Conservation (phyloP, 2,888 invertebrate genomes). For the Trichopria drosophilae region DNA sequence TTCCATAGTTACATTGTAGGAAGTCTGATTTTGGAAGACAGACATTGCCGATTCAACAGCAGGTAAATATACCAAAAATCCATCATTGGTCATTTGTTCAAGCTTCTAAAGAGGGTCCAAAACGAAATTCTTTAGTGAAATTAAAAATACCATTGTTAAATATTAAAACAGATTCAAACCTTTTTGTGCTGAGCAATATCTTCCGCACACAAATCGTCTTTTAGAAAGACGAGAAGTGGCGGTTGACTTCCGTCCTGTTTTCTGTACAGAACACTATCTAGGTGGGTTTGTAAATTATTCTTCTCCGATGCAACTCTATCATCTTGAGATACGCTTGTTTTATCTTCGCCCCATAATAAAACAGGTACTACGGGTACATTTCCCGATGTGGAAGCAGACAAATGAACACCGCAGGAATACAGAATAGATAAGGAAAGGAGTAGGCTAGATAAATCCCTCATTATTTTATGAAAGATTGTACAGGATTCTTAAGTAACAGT, state of each 20-base stretch:
- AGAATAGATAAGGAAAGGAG: too few relatives aligned
- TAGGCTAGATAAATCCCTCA: too few relatives aligned
- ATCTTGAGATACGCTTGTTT: conserved; percentile 18
- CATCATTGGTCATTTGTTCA: conserved; percentile 49
- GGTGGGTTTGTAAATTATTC: conserved; percentile 53
- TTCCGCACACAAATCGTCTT: conserved; percentile 64
- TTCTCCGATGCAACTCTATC: conserved; percentile 46
- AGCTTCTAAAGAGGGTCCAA: conserved; percentile 51
- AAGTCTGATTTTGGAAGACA: conserved; percentile 62
- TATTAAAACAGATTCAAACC: conserved; percentile 46
- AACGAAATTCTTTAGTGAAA: not conserved
- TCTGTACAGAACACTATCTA: conserved; percentile 54
- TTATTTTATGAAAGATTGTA: too few relatives aligned
- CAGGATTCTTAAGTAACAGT: too few relatives aligned
- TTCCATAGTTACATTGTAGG: conserved; percentile 57
- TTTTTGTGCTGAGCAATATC: conserved; percentile 63
- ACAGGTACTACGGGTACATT: conserved; percentile 64
- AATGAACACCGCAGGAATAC: too few relatives aligned
- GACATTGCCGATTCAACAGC: conserved; percentile 66
- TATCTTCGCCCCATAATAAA: conserved; percentile 63
- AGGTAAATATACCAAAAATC: conserved; percentile 62
- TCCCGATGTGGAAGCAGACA: conserved; percentile 44
- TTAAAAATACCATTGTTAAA: not conserved
- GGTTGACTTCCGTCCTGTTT: conserved; percentile 55
- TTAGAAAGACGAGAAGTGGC: conserved; percentile 62